Evolutionary conservation across 92 coral and sea anemone species (phyloP).

Genomic region (Desmophyllum pertusum): DNA sequence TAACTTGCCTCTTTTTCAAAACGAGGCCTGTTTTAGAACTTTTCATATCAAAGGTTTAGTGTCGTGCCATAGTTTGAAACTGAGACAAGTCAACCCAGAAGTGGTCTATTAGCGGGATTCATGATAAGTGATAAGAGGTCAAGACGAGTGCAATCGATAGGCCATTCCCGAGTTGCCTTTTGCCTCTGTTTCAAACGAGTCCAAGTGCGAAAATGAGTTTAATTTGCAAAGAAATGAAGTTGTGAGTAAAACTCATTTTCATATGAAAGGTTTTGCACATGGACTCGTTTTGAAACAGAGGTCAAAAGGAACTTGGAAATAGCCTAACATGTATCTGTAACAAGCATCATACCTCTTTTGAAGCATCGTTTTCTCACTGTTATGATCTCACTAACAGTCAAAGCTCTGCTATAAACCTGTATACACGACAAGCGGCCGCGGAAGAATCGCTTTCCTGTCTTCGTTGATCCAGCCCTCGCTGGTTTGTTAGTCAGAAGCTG

Average conservation of each 20-base stretch:
- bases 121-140: too few species aligned
- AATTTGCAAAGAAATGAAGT: too few species aligned
- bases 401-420: constrained; percentile 72
- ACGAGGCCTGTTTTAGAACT: neutral
- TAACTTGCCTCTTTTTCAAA: neutral
- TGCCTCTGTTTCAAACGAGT: too few species aligned
- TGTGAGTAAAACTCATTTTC: too few species aligned
- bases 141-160: too few species aligned
- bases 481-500: constrained; percentile 60
- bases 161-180: too few species aligned
- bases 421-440: constrained; percentile 73
- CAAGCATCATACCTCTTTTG: constrained; percentile 58
- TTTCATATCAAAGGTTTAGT: neutral
- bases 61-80: neutral
- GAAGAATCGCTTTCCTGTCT: constrained; percentile 51
- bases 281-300: too few species aligned
- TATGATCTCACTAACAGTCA: constrained; percentile 48
- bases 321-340: neutral
- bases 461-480: constrained; percentile 57
- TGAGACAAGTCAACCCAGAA: neutral
- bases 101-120: too few species aligned
- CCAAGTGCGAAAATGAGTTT: too few species aligned
- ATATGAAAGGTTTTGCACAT: too few species aligned
- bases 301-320: neutral
- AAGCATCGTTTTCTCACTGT: constrained; percentile 61